These are phyloP conservation scores for Dasyornis broadbenti DNA, from an alignment of 2,113 vertebrate species.

Conservation along the genomic window DNA sequence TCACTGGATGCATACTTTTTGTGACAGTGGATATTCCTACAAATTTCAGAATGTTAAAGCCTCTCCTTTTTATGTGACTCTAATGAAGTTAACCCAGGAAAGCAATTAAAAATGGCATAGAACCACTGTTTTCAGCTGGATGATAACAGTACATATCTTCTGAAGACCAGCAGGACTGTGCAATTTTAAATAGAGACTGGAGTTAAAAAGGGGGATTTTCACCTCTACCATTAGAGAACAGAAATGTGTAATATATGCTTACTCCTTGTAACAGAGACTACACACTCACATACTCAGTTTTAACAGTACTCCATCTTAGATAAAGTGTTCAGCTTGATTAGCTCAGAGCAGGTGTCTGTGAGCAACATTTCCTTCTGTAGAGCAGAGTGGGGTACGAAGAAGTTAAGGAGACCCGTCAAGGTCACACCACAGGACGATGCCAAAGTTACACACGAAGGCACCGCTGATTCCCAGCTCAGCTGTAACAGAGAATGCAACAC, in stretches of 20 bases:
- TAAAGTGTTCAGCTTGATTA: neutral
- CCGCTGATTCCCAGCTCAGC: neutral
- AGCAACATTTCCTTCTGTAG: neutral
- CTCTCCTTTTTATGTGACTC: neutral
- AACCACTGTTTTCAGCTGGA: neutral
- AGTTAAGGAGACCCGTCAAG: neutral
- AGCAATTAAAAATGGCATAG: neutral
- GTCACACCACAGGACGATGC: neutral
- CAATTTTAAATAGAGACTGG: neutral
- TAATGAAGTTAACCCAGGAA: neutral
- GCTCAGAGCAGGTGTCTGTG: neutral
- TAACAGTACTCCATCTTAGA: neutral
- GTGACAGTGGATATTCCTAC: neutral
- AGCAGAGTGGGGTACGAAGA: neutral
- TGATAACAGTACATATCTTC: neutral
- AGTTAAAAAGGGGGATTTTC: neutral
- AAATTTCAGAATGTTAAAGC: neutral
- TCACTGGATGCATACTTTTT: neutral
- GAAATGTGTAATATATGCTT: fast-evolving
- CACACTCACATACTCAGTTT: neutral
- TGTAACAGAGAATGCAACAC: neutral
- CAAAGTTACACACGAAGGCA: neutral
- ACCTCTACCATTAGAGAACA: neutral
- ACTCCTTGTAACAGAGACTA: neutral
- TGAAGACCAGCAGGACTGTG: neutral